Evolutionary conservation across 2,888 invertebrate species (phyloP).

Genomic region (Syrista parreyssii): DNA sequence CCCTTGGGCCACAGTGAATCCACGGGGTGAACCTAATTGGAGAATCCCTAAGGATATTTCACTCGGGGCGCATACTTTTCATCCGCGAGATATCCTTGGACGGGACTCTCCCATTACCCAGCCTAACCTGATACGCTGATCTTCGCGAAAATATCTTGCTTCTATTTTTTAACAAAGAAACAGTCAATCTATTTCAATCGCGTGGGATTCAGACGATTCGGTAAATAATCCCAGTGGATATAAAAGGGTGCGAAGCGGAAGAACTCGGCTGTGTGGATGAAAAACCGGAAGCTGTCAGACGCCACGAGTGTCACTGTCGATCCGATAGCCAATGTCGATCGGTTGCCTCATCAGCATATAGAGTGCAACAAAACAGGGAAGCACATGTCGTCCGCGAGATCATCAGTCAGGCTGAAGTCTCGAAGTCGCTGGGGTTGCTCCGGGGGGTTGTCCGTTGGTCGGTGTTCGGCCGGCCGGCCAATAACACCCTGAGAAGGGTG

Average conservation of each 20-base stretch:
- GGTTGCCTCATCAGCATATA: conserved; percentile 58
- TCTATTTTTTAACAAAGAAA: too few relatives aligned
- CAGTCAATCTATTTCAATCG: too few relatives aligned
- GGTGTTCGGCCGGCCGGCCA: conserved; percentile 60
- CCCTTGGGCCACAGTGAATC: conserved; percentile 18
- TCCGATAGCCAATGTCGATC: not conserved
- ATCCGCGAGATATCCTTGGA: not conserved
- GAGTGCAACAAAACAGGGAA: conserved; percentile 45
- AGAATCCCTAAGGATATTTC: not conserved
- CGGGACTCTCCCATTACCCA: too few relatives aligned
- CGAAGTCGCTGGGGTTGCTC: conserved; percentile 40
- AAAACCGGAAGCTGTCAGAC: too few relatives aligned
- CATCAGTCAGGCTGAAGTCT: conserved; percentile 56
- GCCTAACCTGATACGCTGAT: too few relatives aligned
- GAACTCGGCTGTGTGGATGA: too few relatives aligned
- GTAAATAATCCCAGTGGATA: too few relatives aligned
- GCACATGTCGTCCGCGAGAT: conserved; percentile 30
- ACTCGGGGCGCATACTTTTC: not conserved
- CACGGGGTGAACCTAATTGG: conserved; percentile 21
- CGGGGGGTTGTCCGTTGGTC: conserved; percentile 58
- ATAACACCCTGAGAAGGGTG: conserved; percentile 50
- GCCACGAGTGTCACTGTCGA: too few relatives aligned
- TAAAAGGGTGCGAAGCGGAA: too few relatives aligned
- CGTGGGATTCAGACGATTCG: too few relatives aligned
- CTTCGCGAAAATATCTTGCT: too few relatives aligned